phyloP scores from a whole-genome alignment of 2,797 vertebrate genomes.

The Paratrypauchen microcephalus region DNA sequence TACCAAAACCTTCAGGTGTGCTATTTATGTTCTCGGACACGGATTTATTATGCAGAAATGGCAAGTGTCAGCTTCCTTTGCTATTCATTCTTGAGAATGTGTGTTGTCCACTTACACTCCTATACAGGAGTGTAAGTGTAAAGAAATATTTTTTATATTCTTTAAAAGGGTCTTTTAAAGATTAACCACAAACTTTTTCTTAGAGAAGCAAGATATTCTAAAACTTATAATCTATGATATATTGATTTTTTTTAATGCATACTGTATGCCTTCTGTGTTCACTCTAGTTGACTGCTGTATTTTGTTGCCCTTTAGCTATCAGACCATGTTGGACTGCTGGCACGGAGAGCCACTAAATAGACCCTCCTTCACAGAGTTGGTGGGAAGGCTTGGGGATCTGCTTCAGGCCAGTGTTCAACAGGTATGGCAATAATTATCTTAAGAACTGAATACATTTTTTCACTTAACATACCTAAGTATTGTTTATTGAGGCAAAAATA shows the following conservation, averaged over 20 bases:
- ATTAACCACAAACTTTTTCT: neutral
- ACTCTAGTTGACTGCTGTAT: slow-evolving; percentile 26
- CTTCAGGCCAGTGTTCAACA: slow-evolving; percentile 93
- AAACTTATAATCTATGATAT: slow-evolving; percentile 3
- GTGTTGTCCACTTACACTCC: neutral
- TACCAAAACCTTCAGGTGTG: slow-evolving; percentile 19
- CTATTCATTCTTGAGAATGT: neutral
- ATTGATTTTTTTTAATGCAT: neutral
- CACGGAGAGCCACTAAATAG: slow-evolving; percentile 82
- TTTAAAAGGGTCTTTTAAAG: neutral
- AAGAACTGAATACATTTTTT: neutral
- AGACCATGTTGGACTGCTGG: slow-evolving; percentile 96
- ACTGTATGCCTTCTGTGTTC: neutral
- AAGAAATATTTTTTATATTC: no score
- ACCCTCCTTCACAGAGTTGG: slow-evolving; percentile 88
- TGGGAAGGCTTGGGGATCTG: slow-evolving; percentile 88
- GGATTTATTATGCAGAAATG: slow-evolving; percentile 53
- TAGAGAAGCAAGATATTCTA: slow-evolving; percentile 14
- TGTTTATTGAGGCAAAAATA: neutral
- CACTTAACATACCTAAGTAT: neutral
- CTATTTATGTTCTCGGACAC: slow-evolving; percentile 58
- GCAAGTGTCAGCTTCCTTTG: slow-evolving; percentile 44
- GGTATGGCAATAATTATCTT: slow-evolving; percentile 64
- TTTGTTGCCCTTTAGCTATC: slow-evolving; percentile 76
- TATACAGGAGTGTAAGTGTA: no score